These are phyloP conservation scores for Triplophysa rosa DNA, from an alignment of 2,113 vertebrate species.

Conservation along the genomic window DNA sequence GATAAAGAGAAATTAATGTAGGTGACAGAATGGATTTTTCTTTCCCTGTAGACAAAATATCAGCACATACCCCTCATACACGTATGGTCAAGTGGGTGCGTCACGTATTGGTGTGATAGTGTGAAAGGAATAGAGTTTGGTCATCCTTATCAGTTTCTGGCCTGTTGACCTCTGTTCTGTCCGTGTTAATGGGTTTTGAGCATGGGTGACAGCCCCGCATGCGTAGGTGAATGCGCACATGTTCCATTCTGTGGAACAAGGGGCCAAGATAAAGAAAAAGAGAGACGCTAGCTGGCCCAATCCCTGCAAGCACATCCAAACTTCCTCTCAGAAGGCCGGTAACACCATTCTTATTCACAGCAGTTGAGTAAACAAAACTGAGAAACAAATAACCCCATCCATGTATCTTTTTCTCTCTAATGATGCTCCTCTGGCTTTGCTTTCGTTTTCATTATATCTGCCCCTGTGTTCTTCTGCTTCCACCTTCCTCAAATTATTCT, in stretches of 20 bases:
- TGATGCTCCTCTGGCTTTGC: constrained; percentile 30
- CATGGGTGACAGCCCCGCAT: background rate
- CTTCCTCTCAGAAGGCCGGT: background rate
- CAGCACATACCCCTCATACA: background rate
- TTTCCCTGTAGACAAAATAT: background rate
- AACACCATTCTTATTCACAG: constrained; percentile 37
- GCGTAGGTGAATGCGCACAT: constrained; percentile 6
- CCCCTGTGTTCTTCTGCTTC: constrained; percentile 6
- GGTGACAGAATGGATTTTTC: too few species aligned
- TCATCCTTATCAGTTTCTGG: constrained; percentile 31
- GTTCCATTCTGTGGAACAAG: constrained; percentile 16
- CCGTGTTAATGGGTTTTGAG: constrained; percentile 38
- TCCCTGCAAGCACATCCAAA: background rate
- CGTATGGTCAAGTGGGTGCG: background rate
- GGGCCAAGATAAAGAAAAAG: constrained; percentile 17
- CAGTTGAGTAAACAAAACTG: constrained; percentile 28
- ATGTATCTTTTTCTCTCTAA: constrained; percentile 14
- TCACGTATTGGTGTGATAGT: background rate
- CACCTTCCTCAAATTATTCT: constrained; percentile 24
- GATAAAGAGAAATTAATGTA: too few species aligned
- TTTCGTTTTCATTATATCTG: constrained; percentile 12
- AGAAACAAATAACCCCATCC: constrained; percentile 17
- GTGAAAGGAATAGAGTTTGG: constrained; percentile 52
- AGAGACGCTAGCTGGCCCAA: background rate
- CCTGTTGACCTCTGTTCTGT: constrained; percentile 36